phyloP scores from a whole-genome alignment of 2,797 vertebrate genomes.

The Cuculus canorus region DNA sequence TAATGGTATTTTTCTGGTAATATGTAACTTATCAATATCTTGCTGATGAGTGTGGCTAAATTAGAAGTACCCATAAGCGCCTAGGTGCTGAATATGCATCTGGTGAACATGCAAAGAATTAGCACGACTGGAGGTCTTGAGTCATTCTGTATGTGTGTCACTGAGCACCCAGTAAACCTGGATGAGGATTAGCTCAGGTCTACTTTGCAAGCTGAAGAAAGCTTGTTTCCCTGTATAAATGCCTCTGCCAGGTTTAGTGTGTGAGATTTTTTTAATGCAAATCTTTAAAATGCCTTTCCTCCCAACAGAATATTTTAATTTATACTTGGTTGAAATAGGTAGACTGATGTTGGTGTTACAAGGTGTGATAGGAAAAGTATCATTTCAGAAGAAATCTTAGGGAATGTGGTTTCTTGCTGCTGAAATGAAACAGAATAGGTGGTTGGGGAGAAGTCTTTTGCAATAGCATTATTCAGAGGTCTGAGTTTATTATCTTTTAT shows the following conservation, averaged over 20 bases:
- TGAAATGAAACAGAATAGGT: constrained; percentile 46
- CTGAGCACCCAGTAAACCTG: not conserved
- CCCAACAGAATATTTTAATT: not conserved
- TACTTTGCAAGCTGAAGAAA: not conserved
- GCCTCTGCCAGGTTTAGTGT: not conserved
- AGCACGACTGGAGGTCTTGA: not conserved
- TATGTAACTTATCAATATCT: not conserved
- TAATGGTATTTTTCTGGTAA: not conserved
- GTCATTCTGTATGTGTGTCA: not conserved
- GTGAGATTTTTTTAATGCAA: not conserved
- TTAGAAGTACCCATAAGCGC: not conserved
- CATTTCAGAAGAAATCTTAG: constrained; percentile 32
- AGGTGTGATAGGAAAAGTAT: constrained; percentile 28
- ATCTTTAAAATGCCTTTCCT: constrained; percentile 30
- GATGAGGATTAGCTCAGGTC: not conserved
- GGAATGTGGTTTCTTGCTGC: not conserved
- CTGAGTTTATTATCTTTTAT: constrained; percentile 57
- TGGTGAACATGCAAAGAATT: not conserved
- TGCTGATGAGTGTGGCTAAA: not conserved
- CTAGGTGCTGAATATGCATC: not conserved
- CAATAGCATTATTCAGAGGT: constrained; percentile 54
- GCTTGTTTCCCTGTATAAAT: not conserved
- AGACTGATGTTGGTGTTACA: constrained; percentile 4
- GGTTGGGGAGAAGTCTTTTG: not conserved
- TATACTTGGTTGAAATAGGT: constrained; percentile 54